These are phyloP conservation scores for Volucella bombylans DNA, from an alignment of 2,888 invertebrate genomes.

Conservation along the genomic window DNA sequence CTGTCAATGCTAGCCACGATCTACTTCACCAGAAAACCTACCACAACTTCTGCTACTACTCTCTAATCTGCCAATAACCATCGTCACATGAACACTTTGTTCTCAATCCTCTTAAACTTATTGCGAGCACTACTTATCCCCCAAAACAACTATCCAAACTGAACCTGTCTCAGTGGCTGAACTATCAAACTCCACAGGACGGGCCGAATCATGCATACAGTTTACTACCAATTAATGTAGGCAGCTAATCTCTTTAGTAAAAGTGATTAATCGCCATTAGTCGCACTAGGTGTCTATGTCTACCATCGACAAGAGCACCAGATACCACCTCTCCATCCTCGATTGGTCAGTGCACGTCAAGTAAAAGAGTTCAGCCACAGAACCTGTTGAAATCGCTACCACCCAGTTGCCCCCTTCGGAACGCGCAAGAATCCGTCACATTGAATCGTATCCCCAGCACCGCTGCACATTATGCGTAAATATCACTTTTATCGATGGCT, in stretches of 20 bases:
- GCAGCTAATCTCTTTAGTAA: slow-evolving; percentile 68
- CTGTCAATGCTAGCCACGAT: no score
- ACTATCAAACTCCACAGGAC: slow-evolving; percentile 44
- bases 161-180: slow-evolving; percentile 32
- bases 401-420: slow-evolving; percentile 28
- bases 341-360: slow-evolving; percentile 7
- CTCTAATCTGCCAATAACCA: no score
- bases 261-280: slow-evolving; percentile 72
- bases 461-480: slow-evolving; percentile 63
- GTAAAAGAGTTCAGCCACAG: slow-evolving; percentile 42
- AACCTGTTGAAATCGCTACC: slow-evolving; percentile 68
- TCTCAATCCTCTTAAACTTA: no score
- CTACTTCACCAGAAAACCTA: no score
- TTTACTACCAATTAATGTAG: slow-evolving; percentile 69
- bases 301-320: slow-evolving; percentile 17
- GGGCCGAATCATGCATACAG: slow-evolving; percentile 48
- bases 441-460: not conserved
- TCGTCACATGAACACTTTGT: no score
- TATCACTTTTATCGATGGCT: slow-evolving; percentile 67
- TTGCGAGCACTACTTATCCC: no score
- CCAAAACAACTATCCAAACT: not conserved
- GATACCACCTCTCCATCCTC: slow-evolving; percentile 37
- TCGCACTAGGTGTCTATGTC: slow-evolving; percentile 44
- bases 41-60: no score
- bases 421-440: slow-evolving; percentile 20